Base-by-base conservation (phyloP, 1,140 invertebrate genomes). In the Aplysia californica region DNA sequence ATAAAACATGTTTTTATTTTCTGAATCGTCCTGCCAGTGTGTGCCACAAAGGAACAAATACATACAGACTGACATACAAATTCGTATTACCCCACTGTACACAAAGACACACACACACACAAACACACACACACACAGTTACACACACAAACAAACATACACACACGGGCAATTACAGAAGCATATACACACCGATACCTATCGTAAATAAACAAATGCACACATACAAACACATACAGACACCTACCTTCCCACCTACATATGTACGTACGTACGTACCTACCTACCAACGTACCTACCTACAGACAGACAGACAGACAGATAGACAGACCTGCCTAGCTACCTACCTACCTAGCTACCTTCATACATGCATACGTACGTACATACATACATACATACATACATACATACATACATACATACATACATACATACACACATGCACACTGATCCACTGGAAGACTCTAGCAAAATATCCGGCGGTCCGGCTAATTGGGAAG, bases 321-420 rank as follows among this genome's bases (percentile, higher is more conserved):
- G 6, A 33, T 5, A 56, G 6, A 71, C 41, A 56, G n/a, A 71
- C 44, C 10, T 50, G n/a, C 44, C 10, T 50, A 50, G 10, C 10
- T 50, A 50, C 44, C 10, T 50, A 50, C 44, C 10, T 50, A 50
- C 44, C 10, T 50, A 50, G 10, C 10, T 50, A 50, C 66, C 36
- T 26, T 38, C 33, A 68, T 39, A 68, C 66, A 38, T 26, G 41
- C 66, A 68, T 39, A 68, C 66, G 23, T 39, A 39, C 6, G 23
- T 39, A 39, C 36, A 68, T 39, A 68, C 66, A 5, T 39, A 39
- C 35, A 39, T 39, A 39, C 66, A 39, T 39, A 39, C 66, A 68
- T 39, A 5, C 66, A 68, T 39, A 39, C 66, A 68, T 39, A 39
- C 66, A 68, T 39, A 39, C 66, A 68, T 35, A 31, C 64, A 66